Percentiles rank a stretch among this genome's conserved stretches.
Conservation (phyloP, 2,113 vertebrate genomes). For the Cololabis saira region DNA sequence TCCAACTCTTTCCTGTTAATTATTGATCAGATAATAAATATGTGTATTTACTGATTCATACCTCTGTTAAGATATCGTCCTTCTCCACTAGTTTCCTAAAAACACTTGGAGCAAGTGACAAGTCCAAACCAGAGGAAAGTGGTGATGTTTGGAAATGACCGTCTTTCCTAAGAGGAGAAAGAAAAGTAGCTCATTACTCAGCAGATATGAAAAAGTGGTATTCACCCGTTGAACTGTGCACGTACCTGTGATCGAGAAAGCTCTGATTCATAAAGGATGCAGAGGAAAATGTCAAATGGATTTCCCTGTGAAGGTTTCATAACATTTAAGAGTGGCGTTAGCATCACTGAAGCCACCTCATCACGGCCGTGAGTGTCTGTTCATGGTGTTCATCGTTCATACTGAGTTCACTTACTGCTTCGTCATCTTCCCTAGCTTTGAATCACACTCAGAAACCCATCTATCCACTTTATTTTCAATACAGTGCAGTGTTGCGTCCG, state of each 20-base stretch:
- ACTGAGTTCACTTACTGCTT: slow-evolving; percentile 33
- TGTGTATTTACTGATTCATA: slow-evolving; percentile 5
- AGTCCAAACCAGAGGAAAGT: slow-evolving; percentile 56
- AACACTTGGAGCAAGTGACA: slow-evolving; percentile 27
- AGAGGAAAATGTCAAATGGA: slow-evolving; percentile 60
- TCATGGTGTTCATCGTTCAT: not conserved
- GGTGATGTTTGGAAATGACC: slow-evolving; percentile 67
- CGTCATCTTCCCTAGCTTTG: slow-evolving; percentile 36
- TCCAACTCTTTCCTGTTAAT: not conserved
- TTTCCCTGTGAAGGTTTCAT: slow-evolving; percentile 60
- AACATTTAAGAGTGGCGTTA: too few species aligned
- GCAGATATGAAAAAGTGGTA: not conserved
- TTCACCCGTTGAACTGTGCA: not conserved
- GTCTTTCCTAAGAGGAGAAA: slow-evolving; percentile 44
- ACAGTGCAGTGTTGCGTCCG: not conserved
- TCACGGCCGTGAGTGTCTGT: too few species aligned
- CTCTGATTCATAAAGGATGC: slow-evolving; percentile 62
- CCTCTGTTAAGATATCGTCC: slow-evolving; percentile 40
- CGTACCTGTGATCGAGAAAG: slow-evolving; percentile 71
- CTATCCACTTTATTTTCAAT: slow-evolving; percentile 47
- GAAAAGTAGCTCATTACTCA: not conserved
- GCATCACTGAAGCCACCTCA: too few species aligned
- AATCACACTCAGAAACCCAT: slow-evolving; percentile 47
- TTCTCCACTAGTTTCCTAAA: slow-evolving; percentile 65
- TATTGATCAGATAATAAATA: not conserved